A percentile compares a stretch with the other conserved stretches of the same genome.
Evolutionary conservation across 2,888 invertebrate genomes (phyloP).

Genomic region (Tipula lateralis): DNA sequence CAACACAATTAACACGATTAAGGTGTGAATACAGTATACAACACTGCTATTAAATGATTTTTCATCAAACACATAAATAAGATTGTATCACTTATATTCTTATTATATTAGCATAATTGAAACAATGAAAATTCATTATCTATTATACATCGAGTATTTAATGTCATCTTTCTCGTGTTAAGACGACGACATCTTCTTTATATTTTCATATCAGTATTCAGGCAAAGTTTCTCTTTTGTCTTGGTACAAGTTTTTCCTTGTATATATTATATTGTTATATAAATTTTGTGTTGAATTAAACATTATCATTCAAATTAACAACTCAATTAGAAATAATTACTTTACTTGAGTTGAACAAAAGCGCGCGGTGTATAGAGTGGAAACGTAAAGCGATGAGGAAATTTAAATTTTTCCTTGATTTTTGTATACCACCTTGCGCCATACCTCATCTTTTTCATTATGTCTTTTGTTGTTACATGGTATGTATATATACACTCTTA

Average conservation of each 20-base stretch:
- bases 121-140: background rate
- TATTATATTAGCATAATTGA: background rate
- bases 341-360: background rate
- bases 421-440: background rate
- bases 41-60: background rate
- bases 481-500: background rate
- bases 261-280: background rate
- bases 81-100: background rate
- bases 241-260: background rate
- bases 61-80: background rate
- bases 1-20: background rate
- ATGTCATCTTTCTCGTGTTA: background rate
- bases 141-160: background rate
- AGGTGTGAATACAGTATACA: background rate
- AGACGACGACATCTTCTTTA: background rate
- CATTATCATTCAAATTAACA: slow-evolving; percentile 8
- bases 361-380: background rate
- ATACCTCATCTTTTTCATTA: background rate
- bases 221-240: background rate
- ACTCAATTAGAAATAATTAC: slow-evolving; percentile 11
- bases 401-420: background rate
- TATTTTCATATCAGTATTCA: background rate
- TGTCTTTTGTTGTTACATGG: background rate
- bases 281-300: slow-evolving; percentile 1
- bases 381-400: background rate